Evolutionary conservation across 2,888 invertebrate genomes (phyloP).

Genomic region (Anodontia alba): DNA sequence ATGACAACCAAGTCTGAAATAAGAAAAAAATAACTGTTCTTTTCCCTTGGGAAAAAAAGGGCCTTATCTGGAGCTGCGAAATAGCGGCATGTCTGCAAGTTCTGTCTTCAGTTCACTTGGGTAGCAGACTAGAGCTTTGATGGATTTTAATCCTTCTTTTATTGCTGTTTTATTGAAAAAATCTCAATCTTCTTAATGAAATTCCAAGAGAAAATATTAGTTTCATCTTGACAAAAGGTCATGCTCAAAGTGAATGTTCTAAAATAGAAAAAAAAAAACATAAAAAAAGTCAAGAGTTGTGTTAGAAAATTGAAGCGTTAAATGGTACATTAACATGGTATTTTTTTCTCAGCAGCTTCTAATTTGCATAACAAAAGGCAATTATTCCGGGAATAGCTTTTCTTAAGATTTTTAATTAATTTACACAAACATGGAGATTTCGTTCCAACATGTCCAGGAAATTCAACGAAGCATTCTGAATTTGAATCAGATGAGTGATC

Average conservation of each 20-base stretch:
- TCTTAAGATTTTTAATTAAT: constrained; percentile 10
- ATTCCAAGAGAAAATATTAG: constrained; percentile 7
- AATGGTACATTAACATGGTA: not conserved
- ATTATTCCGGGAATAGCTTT: not conserved
- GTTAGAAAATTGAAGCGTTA: constrained; percentile 1
- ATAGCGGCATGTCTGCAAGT: too few species aligned
- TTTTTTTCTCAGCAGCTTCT: not conserved
- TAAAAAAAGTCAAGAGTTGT: not conserved
- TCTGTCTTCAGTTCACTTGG: too few species aligned
- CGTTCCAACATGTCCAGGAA: not conserved
- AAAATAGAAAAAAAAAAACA: not conserved
- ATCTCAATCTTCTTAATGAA: constrained; percentile 13
- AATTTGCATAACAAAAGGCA: constrained; percentile 14
- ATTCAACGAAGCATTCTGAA: not conserved
- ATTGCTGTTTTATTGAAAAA: constrained; percentile 16
- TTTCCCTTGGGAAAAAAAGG: too few species aligned
- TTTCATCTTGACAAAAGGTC: not conserved
- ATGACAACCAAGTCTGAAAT: too few species aligned
- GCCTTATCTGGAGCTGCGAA: too few species aligned
- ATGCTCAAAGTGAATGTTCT: not conserved
- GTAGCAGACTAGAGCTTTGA: too few species aligned
- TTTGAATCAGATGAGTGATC: too few species aligned
- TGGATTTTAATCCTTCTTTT: constrained; percentile 2
- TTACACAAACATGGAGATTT: not conserved
- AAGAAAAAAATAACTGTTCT: too few species aligned